A percentile compares a stretch with the other conserved stretches of the same genome.
phyloP scores from a whole-genome alignment of 2,888 invertebrate genomes.

The Drosophila nigritarsus region DNA sequence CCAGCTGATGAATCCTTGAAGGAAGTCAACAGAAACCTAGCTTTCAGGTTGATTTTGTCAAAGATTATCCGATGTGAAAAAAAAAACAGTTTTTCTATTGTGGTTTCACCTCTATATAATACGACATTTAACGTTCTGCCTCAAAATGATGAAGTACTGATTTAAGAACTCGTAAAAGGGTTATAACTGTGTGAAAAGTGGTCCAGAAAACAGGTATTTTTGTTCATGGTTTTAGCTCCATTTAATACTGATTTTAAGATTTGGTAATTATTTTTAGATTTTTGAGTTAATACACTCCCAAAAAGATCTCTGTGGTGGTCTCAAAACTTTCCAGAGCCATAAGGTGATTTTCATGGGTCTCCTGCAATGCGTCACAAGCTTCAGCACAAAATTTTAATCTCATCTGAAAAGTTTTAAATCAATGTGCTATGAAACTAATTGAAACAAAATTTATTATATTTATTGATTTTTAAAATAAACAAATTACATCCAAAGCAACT shows the following conservation, averaged over 20 bases:
- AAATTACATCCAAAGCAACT: not conserved
- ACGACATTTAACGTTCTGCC: rapidly evolving
- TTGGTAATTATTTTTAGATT: no score
- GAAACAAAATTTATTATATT: not conserved
- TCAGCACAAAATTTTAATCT: not conserved
- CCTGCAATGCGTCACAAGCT: not conserved
- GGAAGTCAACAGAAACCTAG: not conserved
- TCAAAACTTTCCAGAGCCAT: not conserved
- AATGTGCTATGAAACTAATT: not conserved
- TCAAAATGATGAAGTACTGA: not conserved
- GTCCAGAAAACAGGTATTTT: rapidly evolving
- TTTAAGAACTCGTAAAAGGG: no score
- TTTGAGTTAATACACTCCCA: no score
- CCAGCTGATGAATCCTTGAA: not conserved
- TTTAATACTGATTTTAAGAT: no score
- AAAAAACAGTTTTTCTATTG: not conserved
- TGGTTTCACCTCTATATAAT: not conserved
- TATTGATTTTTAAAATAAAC: no score
- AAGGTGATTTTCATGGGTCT: not conserved
- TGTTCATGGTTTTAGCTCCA: rapidly evolving
- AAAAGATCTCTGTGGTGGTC: no score
- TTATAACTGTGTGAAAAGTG: no score
- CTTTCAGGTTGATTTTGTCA: not conserved
- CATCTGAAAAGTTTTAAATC: not conserved
- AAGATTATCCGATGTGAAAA: not conserved